Base-by-base conservation (phyloP, 2,888 invertebrate species). In the Ochropacha duplaris region DNA sequence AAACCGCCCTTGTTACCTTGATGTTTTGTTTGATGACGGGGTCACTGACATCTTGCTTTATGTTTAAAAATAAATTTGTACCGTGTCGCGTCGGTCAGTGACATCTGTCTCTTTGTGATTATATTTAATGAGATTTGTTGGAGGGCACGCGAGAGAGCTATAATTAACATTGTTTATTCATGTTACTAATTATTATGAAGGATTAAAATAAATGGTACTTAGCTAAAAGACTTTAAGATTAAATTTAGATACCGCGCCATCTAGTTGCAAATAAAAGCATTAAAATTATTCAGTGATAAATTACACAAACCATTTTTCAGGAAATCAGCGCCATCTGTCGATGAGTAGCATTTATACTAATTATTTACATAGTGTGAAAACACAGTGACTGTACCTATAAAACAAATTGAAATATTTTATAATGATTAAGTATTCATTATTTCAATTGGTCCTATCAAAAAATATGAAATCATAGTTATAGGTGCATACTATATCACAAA, bases 1-100 rank as follows among this genome's bases (percentile, higher is more conserved):
- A 84, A 80, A 79, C 75, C 68, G 64, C 78, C 79, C 83, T 84
- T 84, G 81, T 84, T 86, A 83, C 44, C 44, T 44, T 19, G 80
- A 66, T 64, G 62, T 63, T 61, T 71, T 73, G 76, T 79, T 81
- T 73, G 71, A 56, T 51, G 54, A 62, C 56, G 62, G 28, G 81
- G 76, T 81, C 78, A 74, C 56, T 74, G 76, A 79, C 76, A 65
- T 69, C 60, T 57, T 69, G 64, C 66, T 64, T 59, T 44, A 44
- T 44, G 12, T 58, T 63, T 70, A 74, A 68, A 74, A 75, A 76
- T 71, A 76, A 65, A 68, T 59, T n/a, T n/a, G n/a, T n/a, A n/a
- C n/a, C n/a, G n/a, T 59, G 64, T 62, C 0, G 52, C 57, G 57
- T 54, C 54, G 31, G 19, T 51, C 31, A 55, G 57, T 56, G 19